These are phyloP conservation scores for Carassius gibelio DNA, from an alignment of 2,113 vertebrate species.

Conservation along the genomic window DNA sequence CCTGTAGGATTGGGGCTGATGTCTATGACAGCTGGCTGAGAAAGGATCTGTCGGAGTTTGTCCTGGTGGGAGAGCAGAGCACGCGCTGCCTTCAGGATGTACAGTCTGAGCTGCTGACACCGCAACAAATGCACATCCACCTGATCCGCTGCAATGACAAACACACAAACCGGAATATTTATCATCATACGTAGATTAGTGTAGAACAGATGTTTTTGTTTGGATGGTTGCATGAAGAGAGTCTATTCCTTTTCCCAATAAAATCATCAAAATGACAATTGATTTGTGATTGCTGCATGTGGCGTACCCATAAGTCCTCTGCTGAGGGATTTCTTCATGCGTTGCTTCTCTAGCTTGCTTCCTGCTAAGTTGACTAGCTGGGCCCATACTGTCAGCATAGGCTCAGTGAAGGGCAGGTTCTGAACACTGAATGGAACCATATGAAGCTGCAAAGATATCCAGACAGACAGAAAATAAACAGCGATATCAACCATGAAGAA, in stretches of 20 bases:
- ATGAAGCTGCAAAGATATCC: conserved; percentile 76
- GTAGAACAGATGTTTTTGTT: background rate
- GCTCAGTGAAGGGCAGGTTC: conserved; percentile 91
- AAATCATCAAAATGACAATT: background rate
- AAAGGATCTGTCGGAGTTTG: conserved; percentile 92
- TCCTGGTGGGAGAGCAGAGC: conserved; percentile 94
- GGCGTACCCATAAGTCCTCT: conserved; percentile 84
- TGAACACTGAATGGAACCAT: conserved; percentile 89
- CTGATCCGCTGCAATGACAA: conserved; percentile 79
- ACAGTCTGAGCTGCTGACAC: conserved; percentile 92
- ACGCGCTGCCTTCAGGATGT: conserved; percentile 91
- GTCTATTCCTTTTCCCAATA: background rate
- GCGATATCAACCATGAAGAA: background rate
- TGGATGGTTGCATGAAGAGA: background rate
- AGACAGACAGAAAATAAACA: background rate
- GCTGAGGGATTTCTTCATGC: conserved; percentile 85
- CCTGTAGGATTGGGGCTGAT: conserved; percentile 76
- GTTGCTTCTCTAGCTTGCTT: conserved; percentile 92
- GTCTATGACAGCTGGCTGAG: conserved; percentile 89
- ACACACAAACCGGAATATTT: background rate
- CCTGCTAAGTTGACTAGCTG: conserved; percentile 95
- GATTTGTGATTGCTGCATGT: background rate
- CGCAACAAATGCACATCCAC: conserved; percentile 90
- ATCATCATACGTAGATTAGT: background rate
- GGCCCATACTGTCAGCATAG: conserved; percentile 93